A percentile compares a stretch with the other conserved stretches of the same genome.
Evolutionary conservation across 2,888 invertebrate species (phyloP).

Genomic region (Drosophila buzzatii): DNA sequence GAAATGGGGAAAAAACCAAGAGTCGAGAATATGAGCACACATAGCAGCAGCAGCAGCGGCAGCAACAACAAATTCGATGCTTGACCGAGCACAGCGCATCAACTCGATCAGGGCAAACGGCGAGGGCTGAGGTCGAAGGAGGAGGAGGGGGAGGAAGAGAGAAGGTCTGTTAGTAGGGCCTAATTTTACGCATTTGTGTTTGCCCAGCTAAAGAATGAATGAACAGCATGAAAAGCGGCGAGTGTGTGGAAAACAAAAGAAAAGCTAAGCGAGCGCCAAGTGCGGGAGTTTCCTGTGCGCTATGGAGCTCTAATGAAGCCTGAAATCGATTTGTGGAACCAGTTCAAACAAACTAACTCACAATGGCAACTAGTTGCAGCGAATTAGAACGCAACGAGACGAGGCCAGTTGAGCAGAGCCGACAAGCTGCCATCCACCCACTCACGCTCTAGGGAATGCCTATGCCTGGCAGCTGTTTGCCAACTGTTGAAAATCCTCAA

Average conservation of each 20-base stretch:
- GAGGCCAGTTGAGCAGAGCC: neutral
- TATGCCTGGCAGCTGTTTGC: constrained; percentile 65
- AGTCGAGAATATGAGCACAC: constrained; percentile 31
- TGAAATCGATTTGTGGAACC: constrained; percentile 78
- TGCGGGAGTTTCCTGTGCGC: constrained; percentile 78
- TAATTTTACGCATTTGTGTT: constrained; percentile 10
- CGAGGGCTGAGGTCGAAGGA: neutral
- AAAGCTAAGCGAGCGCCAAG: constrained; percentile 48
- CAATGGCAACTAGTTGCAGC: constrained; percentile 10
- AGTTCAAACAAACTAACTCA: constrained; percentile 14
- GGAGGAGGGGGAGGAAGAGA: too few relatives aligned
- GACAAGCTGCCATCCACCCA: constrained; percentile 35
- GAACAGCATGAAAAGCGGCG: neutral
- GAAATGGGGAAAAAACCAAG: constrained; percentile 55
- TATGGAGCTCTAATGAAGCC: constrained; percentile 77
- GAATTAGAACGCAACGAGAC: constrained; percentile 53
- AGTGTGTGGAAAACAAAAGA: constrained; percentile 44
- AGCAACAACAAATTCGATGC: constrained; percentile 49
- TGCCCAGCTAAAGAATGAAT: constrained; percentile 7
- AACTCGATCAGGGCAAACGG: constrained; percentile 19
- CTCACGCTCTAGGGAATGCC: neutral
- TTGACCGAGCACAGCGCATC: constrained; percentile 74
- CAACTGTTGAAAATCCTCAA: constrained; percentile 72
- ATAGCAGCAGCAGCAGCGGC: constrained; percentile 21
- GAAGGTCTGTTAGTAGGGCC: neutral